Evolutionary conservation across 2,797 vertebrate species (phyloP).

Genomic region (Thunnus albacares): DNA sequence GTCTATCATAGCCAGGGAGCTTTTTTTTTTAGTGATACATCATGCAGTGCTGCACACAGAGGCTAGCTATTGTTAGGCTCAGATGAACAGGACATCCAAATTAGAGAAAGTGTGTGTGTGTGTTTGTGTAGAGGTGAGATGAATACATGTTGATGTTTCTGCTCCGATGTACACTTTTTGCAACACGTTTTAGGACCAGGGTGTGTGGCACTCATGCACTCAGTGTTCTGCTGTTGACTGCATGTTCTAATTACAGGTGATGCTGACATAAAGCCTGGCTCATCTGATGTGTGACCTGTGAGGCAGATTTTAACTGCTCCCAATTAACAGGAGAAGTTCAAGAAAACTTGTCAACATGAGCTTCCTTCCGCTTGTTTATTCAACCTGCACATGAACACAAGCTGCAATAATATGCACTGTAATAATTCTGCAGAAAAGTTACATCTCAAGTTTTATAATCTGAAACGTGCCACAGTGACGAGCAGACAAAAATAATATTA

Average conservation of each 20-base stretch:
- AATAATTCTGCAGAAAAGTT: constrained; percentile 4
- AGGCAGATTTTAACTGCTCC: constrained; percentile 9
- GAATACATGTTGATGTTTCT: constrained; percentile 46
- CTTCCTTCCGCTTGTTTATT: constrained; percentile 11
- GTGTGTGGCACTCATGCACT: neutral
- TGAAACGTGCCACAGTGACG: constrained; percentile 34
- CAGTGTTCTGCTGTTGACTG: neutral
- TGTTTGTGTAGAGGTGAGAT: constrained; percentile 27
- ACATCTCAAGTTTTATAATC: constrained; percentile 12
- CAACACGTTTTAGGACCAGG: neutral
- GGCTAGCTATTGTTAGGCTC: constrained; percentile 56
- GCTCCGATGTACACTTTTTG: constrained; percentile 1
- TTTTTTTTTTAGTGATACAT: constrained; percentile 51
- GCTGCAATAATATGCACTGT: neutral
- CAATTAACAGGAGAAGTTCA: constrained; percentile 40
- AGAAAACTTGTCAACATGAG: constrained; percentile 9
- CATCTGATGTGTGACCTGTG: constrained; percentile 19
- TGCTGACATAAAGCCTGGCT: neutral
- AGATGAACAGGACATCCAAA: constrained; percentile 57
- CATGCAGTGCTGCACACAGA: constrained; percentile 32
- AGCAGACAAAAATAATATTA: constrained; percentile 10
- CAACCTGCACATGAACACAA: neutral
- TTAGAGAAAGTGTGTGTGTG: constrained; percentile 8
- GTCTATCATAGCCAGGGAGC: constrained; percentile 52
- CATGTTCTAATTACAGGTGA: constrained; percentile 13